Evolutionary conservation across 2,797 vertebrate species (phyloP).

Genomic region (Psittacula derbiana): DNA sequence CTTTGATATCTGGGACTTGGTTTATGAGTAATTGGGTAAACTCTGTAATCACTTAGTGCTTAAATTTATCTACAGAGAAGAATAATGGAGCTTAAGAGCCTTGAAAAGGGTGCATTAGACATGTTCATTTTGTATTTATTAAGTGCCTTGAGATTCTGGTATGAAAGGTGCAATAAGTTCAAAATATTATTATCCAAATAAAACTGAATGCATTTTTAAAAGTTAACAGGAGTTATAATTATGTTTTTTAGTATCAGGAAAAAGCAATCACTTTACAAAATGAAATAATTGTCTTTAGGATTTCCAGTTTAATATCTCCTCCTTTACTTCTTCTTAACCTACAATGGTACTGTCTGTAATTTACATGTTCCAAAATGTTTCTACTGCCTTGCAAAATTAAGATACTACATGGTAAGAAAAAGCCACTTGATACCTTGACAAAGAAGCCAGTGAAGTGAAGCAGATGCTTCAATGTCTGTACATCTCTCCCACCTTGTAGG

Average conservation of each 20-base stretch:
- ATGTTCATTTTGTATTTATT: neutral
- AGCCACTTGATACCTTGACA: neutral
- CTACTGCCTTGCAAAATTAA: neutral
- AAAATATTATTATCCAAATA: neutral
- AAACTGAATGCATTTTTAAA: neutral
- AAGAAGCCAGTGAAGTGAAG: neutral
- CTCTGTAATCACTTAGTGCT: neutral
- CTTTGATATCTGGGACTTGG: neutral
- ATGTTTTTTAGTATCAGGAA: neutral
- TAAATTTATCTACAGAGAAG: neutral
- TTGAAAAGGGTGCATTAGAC: neutral
- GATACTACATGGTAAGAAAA: neutral
- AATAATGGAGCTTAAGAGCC: neutral
- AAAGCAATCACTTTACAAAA: neutral
- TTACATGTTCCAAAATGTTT: neutral
- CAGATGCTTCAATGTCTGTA: neutral
- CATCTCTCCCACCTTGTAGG: neutral
- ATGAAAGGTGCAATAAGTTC: neutral
- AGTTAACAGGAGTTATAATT: neutral
- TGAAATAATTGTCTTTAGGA: neutral
- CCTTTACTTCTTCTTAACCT: neutral
- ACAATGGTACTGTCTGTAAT: neutral
- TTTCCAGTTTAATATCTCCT: neutral
- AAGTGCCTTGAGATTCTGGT: neutral
- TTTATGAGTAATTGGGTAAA: neutral